A percentile compares a stretch with the other conserved stretches of the same genome.
phyloP scores from a whole-genome alignment of 2,888 invertebrate genomes.

The Gastrophysa polygoni region DNA sequence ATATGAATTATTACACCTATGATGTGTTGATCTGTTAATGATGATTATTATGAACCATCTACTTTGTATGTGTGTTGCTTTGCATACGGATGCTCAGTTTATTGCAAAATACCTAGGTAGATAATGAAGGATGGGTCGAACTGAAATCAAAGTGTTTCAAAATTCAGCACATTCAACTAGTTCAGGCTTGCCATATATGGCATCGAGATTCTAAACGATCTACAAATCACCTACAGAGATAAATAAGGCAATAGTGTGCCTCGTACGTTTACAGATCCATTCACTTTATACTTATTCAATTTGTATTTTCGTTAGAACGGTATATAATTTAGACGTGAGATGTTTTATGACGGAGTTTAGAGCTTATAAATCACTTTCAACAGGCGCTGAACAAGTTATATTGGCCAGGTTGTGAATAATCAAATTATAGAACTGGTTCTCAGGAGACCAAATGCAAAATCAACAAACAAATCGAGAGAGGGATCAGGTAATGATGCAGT shows the following conservation, averaged over 20 bases:
- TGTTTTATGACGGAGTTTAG: neutral
- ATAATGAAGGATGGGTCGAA: too few relatives aligned
- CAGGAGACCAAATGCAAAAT: neutral
- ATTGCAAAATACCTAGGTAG: too few relatives aligned
- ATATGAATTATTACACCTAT: too few relatives aligned
- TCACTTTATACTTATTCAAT: conserved; percentile 1
- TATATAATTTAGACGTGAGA: neutral
- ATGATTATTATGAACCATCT: too few relatives aligned
- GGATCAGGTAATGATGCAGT: too few relatives aligned
- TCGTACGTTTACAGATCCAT: neutral
- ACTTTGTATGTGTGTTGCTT: too few relatives aligned
- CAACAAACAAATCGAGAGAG: too few relatives aligned
- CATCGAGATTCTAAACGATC: neutral
- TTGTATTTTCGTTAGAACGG: neutral
- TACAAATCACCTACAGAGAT: neutral
- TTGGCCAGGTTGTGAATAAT: neutral
- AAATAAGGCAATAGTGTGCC: neutral
- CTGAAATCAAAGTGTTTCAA: too few relatives aligned
- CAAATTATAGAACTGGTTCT: neutral
- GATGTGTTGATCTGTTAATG: too few relatives aligned
- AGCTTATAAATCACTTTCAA: neutral
- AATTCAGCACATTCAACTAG: neutral
- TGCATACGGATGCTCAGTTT: too few relatives aligned
- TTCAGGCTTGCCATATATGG: neutral
- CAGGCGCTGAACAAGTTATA: neutral